phyloP scores from a whole-genome alignment of 2,888 invertebrate species.

The Cataglyphis livida region DNA sequence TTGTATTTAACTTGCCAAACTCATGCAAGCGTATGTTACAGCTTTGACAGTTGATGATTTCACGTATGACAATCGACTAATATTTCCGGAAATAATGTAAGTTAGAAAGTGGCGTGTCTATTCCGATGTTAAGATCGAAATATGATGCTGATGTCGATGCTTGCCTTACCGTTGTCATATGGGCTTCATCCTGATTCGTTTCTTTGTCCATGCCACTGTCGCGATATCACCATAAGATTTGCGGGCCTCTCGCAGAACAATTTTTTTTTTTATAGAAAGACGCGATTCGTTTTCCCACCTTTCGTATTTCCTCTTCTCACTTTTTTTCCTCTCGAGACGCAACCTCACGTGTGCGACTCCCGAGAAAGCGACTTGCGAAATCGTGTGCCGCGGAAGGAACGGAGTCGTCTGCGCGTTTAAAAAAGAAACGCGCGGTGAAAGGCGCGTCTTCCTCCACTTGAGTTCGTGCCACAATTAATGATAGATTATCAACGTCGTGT shows the following conservation, averaged over 20 bases:
- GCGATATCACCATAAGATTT: background rate
- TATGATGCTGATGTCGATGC: background rate
- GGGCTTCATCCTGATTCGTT: background rate
- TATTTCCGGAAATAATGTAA: background rate
- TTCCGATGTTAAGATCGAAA: too few species aligned
- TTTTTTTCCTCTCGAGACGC: background rate
- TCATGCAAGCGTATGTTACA: too few species aligned
- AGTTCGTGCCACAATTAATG: background rate
- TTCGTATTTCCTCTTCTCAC: background rate
- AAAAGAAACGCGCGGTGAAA: slow-evolving; percentile 21
- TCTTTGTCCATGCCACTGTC: background rate
- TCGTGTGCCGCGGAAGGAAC: background rate
- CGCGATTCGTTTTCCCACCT: background rate
- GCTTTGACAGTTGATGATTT: background rate
- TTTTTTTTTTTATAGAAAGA: background rate
- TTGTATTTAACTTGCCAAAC: too few species aligned
- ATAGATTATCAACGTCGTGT: background rate
- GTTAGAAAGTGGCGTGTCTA: background rate
- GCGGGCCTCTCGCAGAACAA: background rate
- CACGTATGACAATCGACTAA: background rate
- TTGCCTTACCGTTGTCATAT: slow-evolving; percentile 33
- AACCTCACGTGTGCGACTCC: background rate
- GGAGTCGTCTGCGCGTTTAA: background rate
- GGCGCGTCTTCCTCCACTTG: background rate
- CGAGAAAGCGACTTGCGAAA: slow-evolving; percentile 30